Conservation (phyloP, 1,140 invertebrate genomes). For the Glomeris maerens region DNA sequence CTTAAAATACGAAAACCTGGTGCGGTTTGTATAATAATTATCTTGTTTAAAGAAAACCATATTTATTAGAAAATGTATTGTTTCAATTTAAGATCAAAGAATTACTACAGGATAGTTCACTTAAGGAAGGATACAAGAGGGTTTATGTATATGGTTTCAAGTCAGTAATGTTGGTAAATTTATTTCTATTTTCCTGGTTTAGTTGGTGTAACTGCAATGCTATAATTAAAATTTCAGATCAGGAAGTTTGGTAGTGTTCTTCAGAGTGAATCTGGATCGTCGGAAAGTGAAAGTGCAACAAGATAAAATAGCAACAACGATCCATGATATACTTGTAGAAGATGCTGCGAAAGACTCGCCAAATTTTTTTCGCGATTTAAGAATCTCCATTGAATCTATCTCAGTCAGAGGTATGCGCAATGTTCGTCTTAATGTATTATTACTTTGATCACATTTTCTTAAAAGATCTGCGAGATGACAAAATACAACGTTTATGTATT, state of each 20-base stretch:
- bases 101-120: slow-evolving; percentile 34
- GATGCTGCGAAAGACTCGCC: too few species aligned
- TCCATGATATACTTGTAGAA: too few species aligned
- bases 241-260: slow-evolving; percentile 47
- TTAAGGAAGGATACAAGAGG: slow-evolving; percentile 46
- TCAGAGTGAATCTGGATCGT: slow-evolving; percentile 53
- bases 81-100: slow-evolving; percentile 32
- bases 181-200: slow-evolving; percentile 16
- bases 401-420: not conserved
- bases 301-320: not conserved
- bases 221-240: slow-evolving; percentile 6
- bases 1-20: slow-evolving; percentile 43
- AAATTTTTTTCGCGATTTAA: too few species aligned
- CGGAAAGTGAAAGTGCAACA: slow-evolving; percentile 44
- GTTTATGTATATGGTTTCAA: slow-evolving; percentile 49
- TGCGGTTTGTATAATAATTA: slow-evolving; percentile 27
- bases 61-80: not conserved
- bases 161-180: slow-evolving; percentile 13
- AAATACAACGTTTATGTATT: too few species aligned
- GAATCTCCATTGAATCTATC: not conserved
- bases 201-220: slow-evolving; percentile 4
- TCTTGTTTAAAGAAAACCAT: slow-evolving; percentile 4
- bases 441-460: too few species aligned
- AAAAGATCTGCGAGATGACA: too few species aligned
- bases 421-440: too few species aligned